These are phyloP conservation scores for Cordilura impudica DNA, from an alignment of 2,888 invertebrate genomes.

Conservation along the genomic window DNA sequence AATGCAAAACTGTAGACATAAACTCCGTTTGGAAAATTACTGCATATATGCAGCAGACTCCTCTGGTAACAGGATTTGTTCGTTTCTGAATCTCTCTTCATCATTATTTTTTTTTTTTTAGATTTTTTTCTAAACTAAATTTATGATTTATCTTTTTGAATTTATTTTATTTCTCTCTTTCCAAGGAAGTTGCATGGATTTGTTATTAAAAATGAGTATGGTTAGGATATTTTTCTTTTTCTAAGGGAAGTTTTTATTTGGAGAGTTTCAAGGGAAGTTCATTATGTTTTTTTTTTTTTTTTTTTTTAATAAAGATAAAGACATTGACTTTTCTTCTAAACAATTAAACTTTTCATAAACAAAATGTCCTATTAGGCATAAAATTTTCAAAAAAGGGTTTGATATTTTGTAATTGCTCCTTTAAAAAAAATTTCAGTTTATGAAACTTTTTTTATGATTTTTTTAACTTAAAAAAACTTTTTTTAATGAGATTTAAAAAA, in stretches of 20 bases:
- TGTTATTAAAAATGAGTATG: constrained; percentile 52
- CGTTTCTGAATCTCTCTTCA: neutral
- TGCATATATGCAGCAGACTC: neutral
- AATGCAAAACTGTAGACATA: neutral
- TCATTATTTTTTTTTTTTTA: constrained; percentile 1
- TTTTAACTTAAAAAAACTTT: no score
- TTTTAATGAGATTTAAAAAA: no score
- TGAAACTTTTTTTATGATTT: no score
- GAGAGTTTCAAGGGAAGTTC: constrained; percentile 1
- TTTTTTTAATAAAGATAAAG: neutral
- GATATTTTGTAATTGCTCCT: no score
- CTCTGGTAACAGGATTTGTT: neutral
- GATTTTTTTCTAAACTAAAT: constrained; percentile 14
- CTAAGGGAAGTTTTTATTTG: neutral
- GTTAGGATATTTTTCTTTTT: constrained; percentile 9
- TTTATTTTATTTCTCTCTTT: neutral
- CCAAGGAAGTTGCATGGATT: constrained; percentile 40
- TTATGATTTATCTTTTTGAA: constrained; percentile 19
- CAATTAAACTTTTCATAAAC: no score
- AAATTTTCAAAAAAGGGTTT: no score
- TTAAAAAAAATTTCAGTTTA: no score
- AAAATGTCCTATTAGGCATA: no score
- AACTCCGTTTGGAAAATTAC: neutral
- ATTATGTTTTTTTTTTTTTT: constrained; percentile 6
- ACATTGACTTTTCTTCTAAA: constrained; percentile 1